Evolutionary conservation across 2,888 invertebrate species (phyloP), one percentile per base, ranked within the genome.

Genomic region (Eristalis arbustorum): DNA sequence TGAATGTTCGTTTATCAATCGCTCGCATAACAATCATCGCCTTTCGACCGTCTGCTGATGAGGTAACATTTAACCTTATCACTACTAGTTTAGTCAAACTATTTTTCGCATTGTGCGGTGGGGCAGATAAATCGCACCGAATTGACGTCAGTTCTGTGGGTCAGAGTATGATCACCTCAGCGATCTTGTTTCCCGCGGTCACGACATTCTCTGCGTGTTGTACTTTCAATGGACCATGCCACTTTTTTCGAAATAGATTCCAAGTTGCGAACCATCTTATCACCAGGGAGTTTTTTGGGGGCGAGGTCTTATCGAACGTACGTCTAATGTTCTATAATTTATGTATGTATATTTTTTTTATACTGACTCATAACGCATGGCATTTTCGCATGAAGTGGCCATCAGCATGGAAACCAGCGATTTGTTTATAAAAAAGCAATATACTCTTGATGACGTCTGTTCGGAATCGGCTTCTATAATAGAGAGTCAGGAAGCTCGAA

Each of bases 221-320:
- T 0, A 72, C 23, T 25, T 62, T n/a, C 18, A 11, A 5, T 40
- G 22, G 25, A 62, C 49, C 74, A 74, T 74, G 74, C 74, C 74
- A 74, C 18, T 18, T 37, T 66, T 74, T 40, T 13, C 18, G 22
- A 66, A 66, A 66, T 59, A 40, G 25, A 37, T 14, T 34, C 66
- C 22, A 74, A 66, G 59, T 59, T 66, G 74, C 37, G 74, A 66
- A 40, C 57, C 66, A 64, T n/a, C 59, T 66, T 74, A 74, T 74
- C 74, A 74, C 66, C 22, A 64, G 28, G 73, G 56, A 18, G 57
- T 14, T 13, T 31, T 42, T 34, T 49, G 23, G 28, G 14, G 62
- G 31, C 34, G 14, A 56, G 11, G 62, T 56, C 63, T 73, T 73
- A 73, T 73, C 73, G 13, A 6, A 42, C 1, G 31, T 18, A 28